Evolutionary conservation across 2,113 vertebrate species (phyloP).

Genomic region (Lathamus discolor): DNA sequence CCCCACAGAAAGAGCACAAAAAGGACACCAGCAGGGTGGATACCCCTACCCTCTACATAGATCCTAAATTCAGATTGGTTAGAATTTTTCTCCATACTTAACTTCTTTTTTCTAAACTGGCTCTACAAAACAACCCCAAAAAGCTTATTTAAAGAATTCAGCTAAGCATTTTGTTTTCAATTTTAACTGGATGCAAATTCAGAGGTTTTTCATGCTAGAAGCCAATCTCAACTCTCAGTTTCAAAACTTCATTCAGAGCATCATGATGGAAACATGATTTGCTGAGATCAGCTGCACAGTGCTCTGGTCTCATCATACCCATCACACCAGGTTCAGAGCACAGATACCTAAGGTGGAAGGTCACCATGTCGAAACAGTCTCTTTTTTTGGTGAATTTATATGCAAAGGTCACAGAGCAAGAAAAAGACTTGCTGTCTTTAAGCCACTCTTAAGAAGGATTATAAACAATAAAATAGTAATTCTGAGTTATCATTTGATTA

Average conservation of each 20-base stretch:
- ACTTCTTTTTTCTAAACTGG: not conserved
- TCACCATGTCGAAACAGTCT: rapidly evolving
- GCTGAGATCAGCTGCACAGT: not conserved
- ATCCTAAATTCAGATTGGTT: not conserved
- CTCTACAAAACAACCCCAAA: not conserved
- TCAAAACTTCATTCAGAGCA: not conserved
- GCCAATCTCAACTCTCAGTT: not conserved
- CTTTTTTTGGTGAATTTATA: not conserved
- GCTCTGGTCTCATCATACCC: too few species aligned
- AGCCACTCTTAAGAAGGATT: not conserved
- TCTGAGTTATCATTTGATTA: not conserved
- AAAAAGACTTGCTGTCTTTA: not conserved
- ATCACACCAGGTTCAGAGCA: not conserved
- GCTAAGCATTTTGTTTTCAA: not conserved
- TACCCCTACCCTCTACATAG: too few species aligned
- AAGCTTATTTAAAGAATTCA: not conserved
- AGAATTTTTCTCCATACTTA: not conserved
- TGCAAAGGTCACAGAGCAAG: not conserved
- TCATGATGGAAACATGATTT: not conserved
- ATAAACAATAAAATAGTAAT: not conserved
- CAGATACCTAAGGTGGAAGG: not conserved
- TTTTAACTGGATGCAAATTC: not conserved
- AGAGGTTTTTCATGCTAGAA: not conserved
- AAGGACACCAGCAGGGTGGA: not conserved
- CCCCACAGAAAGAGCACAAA: not conserved